These are phyloP conservation scores for Ischnus inquisitorius DNA, from an alignment of 2,888 invertebrate genomes.

Conservation along the genomic window DNA sequence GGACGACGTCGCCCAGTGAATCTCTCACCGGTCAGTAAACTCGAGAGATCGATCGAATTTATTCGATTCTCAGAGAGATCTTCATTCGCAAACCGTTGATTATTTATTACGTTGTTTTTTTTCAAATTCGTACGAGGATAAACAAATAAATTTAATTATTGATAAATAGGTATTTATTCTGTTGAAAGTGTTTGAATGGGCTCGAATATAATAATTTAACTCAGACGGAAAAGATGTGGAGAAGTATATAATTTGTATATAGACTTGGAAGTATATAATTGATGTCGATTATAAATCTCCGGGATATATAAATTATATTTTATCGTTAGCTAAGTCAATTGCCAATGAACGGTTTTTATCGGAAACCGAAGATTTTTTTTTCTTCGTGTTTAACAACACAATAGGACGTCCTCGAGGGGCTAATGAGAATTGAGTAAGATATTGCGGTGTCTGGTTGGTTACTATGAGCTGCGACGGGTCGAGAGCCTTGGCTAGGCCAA, in stretches of 20 bases:
- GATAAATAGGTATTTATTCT: no score
- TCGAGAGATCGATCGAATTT: not conserved
- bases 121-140: not conserved
- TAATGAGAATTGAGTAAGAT: not conserved
- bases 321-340: not conserved
- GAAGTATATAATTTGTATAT: no score
- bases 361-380: not conserved
- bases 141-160: no score
- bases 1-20: not conserved
- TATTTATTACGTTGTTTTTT: not conserved
- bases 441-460: not conserved
- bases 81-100: not conserved
- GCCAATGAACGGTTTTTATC: not conserved
- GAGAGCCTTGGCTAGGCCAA: constrained; percentile 50
- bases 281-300: no score
- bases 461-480: constrained; percentile 26
- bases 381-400: not conserved
- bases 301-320: no score
- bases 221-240: no score
- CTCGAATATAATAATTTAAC: no score
- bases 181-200: no score
- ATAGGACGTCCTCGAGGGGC: not conserved
- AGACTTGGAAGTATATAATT: no score
- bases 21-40: not conserved
- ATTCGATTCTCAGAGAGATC: not conserved